These are phyloP conservation scores for Temnothorax unifasciatus DNA, from an alignment of 2,888 invertebrate species.

Conservation along the genomic window DNA sequence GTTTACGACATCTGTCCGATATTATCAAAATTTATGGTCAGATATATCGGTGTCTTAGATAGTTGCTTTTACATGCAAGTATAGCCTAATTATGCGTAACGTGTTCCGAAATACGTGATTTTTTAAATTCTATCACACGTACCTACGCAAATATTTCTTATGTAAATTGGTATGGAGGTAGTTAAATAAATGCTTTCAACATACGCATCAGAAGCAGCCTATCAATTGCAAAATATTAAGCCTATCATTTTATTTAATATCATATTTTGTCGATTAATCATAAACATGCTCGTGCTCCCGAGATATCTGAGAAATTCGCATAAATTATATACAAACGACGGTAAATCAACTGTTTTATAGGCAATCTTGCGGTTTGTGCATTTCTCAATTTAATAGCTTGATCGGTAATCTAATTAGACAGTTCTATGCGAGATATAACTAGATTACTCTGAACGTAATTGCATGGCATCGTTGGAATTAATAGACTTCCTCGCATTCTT, in stretches of 20 bases:
- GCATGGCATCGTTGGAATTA: slow-evolving; percentile 1
- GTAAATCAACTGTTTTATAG: not conserved
- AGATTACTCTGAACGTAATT: not conserved
- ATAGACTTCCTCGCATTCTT: slow-evolving; percentile 35
- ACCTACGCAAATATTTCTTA: not conserved
- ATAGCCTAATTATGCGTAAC: slow-evolving; percentile 5
- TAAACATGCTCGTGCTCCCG: not conserved
- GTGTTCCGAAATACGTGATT: slow-evolving; percentile 4
- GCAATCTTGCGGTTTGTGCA: not conserved
- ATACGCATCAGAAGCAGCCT: not conserved
- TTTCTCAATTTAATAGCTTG: not conserved
- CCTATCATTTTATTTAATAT: slow-evolving; percentile 26
- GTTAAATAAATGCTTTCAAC: not conserved
- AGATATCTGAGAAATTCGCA: not conserved
- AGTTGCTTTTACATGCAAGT: slow-evolving; percentile 13
- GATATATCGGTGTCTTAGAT: not conserved
- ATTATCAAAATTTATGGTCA: slow-evolving; percentile 16
- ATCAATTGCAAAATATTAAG: slow-evolving; percentile 1
- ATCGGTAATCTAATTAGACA: slow-evolving; percentile 2
- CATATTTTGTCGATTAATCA: slow-evolving; percentile 14
- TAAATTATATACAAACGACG: slow-evolving; percentile 15
- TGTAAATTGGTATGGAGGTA: slow-evolving; percentile 6
- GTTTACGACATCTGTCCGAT: slow-evolving; percentile 22
- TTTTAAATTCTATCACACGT: not conserved
- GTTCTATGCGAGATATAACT: not conserved